A percentile compares a stretch with the other conserved stretches of the same genome.
Evolutionary conservation across 2,113 vertebrate species (phyloP).

Genomic region (Cyprinodon brontotheroides): DNA sequence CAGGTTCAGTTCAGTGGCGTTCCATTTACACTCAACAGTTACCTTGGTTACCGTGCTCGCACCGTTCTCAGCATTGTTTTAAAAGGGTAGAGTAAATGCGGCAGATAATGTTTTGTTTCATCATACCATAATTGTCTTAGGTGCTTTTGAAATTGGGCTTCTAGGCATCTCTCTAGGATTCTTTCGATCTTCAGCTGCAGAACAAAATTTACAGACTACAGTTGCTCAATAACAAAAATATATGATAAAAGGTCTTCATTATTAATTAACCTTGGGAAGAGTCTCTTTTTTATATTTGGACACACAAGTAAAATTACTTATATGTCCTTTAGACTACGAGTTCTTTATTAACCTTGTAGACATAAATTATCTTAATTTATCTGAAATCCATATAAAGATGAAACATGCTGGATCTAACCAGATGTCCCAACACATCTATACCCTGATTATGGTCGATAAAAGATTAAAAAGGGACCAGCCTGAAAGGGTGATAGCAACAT

Average conservation of each 20-base stretch:
- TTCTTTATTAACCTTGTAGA: not conserved
- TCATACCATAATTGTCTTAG: no score
- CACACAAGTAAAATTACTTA: constrained; percentile 9
- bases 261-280: constrained; percentile 39
- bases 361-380: constrained; percentile 3
- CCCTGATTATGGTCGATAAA: constrained; percentile 17
- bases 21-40: no score
- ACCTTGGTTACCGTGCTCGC: no score
- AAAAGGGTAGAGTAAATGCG: no score
- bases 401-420: not conserved
- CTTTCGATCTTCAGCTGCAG: not conserved
- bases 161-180: constrained; percentile 38
- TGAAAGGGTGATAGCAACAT: constrained; percentile 37
- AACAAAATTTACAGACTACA: not conserved
- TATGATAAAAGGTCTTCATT: constrained; percentile 7
- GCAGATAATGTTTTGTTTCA: no score
- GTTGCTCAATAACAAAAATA: constrained; percentile 10
- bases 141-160: constrained; percentile 76
- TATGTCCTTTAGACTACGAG: constrained; percentile 18
- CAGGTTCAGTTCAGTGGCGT: no score
- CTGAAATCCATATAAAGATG: constrained; percentile 7
- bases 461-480: constrained; percentile 2
- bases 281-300: constrained; percentile 28
- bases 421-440: not conserved
- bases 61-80: no score